Evolutionary conservation across 35 echinoderm and acorn worm genomes (phyloP), one percentile per base, ranked within the genome.

Genomic region (Apostichopus californicus): DNA sequence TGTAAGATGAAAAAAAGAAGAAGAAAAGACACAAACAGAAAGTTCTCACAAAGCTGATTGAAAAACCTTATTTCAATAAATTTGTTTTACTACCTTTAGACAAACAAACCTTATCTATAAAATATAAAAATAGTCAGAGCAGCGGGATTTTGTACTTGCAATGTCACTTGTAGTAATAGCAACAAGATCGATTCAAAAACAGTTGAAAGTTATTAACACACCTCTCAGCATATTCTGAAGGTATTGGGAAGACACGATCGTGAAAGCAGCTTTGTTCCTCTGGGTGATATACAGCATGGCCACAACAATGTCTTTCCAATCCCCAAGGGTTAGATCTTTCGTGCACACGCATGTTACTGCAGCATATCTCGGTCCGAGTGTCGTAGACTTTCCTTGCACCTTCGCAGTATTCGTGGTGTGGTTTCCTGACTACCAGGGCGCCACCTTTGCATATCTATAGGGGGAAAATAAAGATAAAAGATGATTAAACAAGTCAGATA

Each of bases 381-480:
- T 85, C 58, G 55, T 85, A 85, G 3, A 18, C 11, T 21, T 85
- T 7, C 17, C 81, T 17, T 4, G 55, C 58, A n/a, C 81, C 81
- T 58, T 56, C 56, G 58, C 81, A 85, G 22, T 85, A 85, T 85
- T 85, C 22, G 1, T 22, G n/a, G 55, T 85, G 28, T 3, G 55
- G 81, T 58, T 58, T 85, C 81, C 59, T 85, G 18, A 60, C 14
- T 5, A 85, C 14, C 55, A 85, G 81, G 5, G 81, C 81, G 6
- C 81, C 81, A 11, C n/a, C n/a, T 13, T 85, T 17, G 81, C 81
- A 85, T 10, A 85, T 85, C 81, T 85, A 12, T 55, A 5, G 18
- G 55, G 14, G 15, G 17, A 73, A 73, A 7, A 18, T 7, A 12
- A 73, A 60, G 11, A 60, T 12, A 60, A 60, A 60, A 60, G 58